phyloP scores from a whole-genome alignment of 2,888 invertebrate genomes.

The Eupithecia dodoneata region DNA sequence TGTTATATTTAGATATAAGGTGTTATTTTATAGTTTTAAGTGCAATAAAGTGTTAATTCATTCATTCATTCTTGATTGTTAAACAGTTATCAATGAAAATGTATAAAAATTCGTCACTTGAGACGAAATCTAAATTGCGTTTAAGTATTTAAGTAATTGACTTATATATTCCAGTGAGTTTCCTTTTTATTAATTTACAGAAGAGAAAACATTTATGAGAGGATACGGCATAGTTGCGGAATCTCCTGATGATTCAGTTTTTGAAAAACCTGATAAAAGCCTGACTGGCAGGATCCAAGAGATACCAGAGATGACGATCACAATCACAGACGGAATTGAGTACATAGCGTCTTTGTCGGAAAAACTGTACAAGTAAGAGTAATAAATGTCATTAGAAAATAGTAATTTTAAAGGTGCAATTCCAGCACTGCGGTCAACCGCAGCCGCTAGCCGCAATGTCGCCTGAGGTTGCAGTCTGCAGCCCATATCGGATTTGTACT shows the following conservation, averaged over 20 bases:
- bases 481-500: too few relatives aligned
- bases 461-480: too few relatives aligned
- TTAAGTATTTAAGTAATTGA: too few relatives aligned
- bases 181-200: conserved; percentile 39
- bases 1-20: too few relatives aligned
- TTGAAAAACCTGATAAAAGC: conserved; percentile 52
- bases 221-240: conserved; percentile 45
- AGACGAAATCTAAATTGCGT: too few relatives aligned
- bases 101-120: too few relatives aligned
- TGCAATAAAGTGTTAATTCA: too few relatives aligned
- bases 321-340: conserved; percentile 66
- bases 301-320: conserved; percentile 66
- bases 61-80: too few relatives aligned
- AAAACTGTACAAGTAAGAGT: conserved; percentile 67
- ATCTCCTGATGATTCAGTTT: conserved; percentile 39
- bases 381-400: background rate
- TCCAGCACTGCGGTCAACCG: too few relatives aligned
- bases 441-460: too few relatives aligned
- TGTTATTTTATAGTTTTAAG: too few relatives aligned
- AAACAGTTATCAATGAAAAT: too few relatives aligned
- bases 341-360: conserved; percentile 66
- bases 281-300: conserved; percentile 63
- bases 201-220: conserved; percentile 47
- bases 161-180: background rate
- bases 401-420: background rate